A percentile compares a stretch with the other conserved stretches of the same genome.
phyloP scores from a whole-genome alignment of 2,888 invertebrate species.

The Nymphalis polychloros region DNA sequence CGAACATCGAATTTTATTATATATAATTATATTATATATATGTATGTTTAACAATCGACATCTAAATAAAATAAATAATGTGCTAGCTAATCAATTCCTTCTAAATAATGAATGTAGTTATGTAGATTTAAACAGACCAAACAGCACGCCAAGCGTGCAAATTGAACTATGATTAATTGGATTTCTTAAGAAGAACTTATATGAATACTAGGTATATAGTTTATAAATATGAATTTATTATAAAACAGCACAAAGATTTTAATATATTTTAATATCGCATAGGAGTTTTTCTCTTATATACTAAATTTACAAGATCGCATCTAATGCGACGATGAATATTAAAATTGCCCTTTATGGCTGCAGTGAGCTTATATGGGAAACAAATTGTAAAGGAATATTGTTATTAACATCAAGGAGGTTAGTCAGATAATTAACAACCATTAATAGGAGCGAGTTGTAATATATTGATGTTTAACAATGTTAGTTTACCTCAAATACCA shows the following conservation, averaged over 20 bases:
- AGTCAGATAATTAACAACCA: not conserved
- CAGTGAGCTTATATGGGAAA: constrained; percentile 62
- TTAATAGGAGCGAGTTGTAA: not conserved
- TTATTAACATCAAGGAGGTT: constrained; percentile 25
- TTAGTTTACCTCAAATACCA: constrained; percentile 10
- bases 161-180: constrained; percentile 63
- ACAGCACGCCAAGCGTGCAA: constrained; percentile 75
- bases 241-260: constrained; percentile 82
- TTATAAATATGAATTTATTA: constrained; percentile 80
- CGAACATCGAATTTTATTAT: constrained; percentile 64
- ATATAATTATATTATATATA: constrained; percentile 52
- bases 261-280: constrained; percentile 82
- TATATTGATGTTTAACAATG: constrained; percentile 4
- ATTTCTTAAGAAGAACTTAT: constrained; percentile 62
- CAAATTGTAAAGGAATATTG: constrained; percentile 40
- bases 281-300: constrained; percentile 78
- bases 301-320: constrained; percentile 76
- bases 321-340: constrained; percentile 65
- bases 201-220: constrained; percentile 69
- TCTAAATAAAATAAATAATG: constrained; percentile 34
- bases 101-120: constrained; percentile 51
- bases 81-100: constrained; percentile 52
- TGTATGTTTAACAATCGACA: constrained; percentile 47
- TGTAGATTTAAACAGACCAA: constrained; percentile 72
- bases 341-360: constrained; percentile 60